A percentile compares a stretch with the other conserved stretches of the same genome.
Conservation (phyloP, 2,888 invertebrate genomes). For the Holacanthella duospinosa region DNA sequence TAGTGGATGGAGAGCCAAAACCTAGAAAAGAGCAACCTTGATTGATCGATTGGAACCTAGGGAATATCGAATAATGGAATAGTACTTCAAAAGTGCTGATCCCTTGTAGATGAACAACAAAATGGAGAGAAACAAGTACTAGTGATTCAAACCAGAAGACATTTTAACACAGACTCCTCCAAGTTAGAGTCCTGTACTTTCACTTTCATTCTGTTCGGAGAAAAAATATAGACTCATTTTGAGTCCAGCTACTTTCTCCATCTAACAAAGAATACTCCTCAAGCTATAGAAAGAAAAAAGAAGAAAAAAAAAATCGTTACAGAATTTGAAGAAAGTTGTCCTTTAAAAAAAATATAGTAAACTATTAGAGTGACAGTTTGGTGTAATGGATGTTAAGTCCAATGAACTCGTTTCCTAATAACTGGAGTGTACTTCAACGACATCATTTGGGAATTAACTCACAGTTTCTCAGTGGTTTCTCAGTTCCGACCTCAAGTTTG, state of each 20-base stretch:
- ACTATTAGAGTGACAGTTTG: neutral
- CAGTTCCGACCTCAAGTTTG: neutral
- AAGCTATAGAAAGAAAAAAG: neutral
- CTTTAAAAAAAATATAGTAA: neutral
- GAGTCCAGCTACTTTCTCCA: no score
- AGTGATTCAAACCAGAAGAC: neutral
- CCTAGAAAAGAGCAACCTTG: conserved; percentile 14
- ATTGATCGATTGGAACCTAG: conserved; percentile 36
- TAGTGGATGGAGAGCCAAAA: neutral
- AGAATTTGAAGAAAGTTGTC: neutral
- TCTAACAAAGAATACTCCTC: no score
- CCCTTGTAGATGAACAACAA: no score
- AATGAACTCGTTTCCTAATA: neutral
- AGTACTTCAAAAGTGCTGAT: conserved; percentile 19
- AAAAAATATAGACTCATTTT: neutral
- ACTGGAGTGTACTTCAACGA: neutral
- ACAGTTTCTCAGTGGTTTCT: neutral
- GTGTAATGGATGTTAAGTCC: neutral
- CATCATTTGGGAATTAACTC: neutral
- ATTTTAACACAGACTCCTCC: no score
- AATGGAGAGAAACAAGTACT: neutral
- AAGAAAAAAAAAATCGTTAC: neutral
- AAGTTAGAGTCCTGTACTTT: neutral
- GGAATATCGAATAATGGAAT: conserved; percentile 36
- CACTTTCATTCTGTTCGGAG: neutral